These are phyloP conservation scores for Leptopilina clavipes DNA, from an alignment of 1,140 invertebrate species.

Conservation along the genomic window DNA sequence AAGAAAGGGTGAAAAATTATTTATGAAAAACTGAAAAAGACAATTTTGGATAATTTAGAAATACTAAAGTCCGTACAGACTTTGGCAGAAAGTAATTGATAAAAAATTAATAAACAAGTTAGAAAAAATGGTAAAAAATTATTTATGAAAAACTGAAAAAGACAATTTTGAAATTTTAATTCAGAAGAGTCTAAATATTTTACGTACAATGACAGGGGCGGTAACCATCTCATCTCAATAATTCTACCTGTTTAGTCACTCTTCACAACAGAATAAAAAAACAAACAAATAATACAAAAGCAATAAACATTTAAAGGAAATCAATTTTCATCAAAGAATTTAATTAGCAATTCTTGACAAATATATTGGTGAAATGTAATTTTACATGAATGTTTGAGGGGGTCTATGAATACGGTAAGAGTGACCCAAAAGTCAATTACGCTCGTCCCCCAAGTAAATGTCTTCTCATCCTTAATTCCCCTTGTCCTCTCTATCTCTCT, in stretches of 20 bases:
- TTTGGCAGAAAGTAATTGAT: too few relatives aligned
- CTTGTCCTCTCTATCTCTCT: neutral
- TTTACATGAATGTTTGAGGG: slow-evolving; percentile 14
- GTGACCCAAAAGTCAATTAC: slow-evolving; percentile 32
- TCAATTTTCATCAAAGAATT: neutral
- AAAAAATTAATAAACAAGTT: too few relatives aligned
- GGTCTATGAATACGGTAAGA: neutral
- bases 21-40: too few relatives aligned
- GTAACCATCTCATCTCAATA: slow-evolving; percentile 47
- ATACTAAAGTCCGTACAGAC: too few relatives aligned
- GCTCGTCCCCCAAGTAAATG: slow-evolving; percentile 22
- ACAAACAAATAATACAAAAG: too few relatives aligned
- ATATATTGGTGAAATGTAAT: neutral
- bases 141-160: too few relatives aligned
- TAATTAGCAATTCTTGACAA: slow-evolving; percentile 19
- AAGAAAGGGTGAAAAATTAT: too few relatives aligned
- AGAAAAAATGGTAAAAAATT: too few relatives aligned
- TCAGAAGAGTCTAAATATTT: slow-evolving; percentile 68
- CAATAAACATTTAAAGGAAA: too few relatives aligned
- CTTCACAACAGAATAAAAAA: slow-evolving; percentile 48
- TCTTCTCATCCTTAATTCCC: slow-evolving; percentile 33
- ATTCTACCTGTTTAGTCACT: slow-evolving; percentile 42
- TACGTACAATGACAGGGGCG: slow-evolving; percentile 59
- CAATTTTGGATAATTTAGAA: too few relatives aligned
- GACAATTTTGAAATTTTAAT: too few relatives aligned